phyloP scores from a whole-genome alignment of 2,113 vertebrate genomes.

The Pseudorhombus dupliciocellatus region DNA sequence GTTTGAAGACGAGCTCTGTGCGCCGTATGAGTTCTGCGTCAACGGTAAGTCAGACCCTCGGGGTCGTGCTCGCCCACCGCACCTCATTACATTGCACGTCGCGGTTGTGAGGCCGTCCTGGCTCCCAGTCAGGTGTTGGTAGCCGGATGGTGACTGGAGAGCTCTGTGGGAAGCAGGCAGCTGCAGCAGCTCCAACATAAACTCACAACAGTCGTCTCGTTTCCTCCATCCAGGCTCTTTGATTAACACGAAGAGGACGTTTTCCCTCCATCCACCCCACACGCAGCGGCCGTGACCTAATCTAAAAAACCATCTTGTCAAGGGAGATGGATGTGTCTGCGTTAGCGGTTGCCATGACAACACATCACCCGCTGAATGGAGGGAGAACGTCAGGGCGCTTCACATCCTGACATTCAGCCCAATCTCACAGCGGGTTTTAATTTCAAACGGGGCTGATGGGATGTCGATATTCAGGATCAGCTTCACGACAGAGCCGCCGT shows the following conservation, averaged over 20 bases:
- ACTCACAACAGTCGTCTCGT: constrained; percentile 1
- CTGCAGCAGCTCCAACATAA: not conserved
- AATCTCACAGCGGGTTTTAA: constrained; percentile 30
- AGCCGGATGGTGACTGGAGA: not conserved
- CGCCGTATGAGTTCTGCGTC: constrained; percentile 72
- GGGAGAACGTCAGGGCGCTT: constrained; percentile 37
- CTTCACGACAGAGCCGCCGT: constrained; percentile 6
- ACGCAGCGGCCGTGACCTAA: constrained; percentile 22
- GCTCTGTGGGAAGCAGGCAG: not conserved
- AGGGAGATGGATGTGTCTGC: constrained; percentile 26
- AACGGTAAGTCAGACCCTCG: constrained; percentile 63
- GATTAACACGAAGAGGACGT: not conserved
- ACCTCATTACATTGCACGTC: constrained; percentile 21
- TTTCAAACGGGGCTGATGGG: constrained; percentile 47
- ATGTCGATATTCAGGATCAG: constrained; percentile 49
- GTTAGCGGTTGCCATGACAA: constrained; percentile 48
- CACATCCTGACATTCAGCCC: constrained; percentile 28
- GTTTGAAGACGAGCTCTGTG: constrained; percentile 76
- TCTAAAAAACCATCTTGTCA: constrained; percentile 25
- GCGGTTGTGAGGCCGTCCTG: not conserved
- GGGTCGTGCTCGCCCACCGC: constrained; percentile 5
- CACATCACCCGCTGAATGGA: constrained; percentile 30
- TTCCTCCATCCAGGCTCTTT: not conserved
- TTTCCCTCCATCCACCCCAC: not conserved
- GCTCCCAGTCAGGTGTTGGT: constrained; percentile 29